phyloP scores from a whole-genome alignment of 2,797 vertebrate genomes.

The Amazona finschi region DNA sequence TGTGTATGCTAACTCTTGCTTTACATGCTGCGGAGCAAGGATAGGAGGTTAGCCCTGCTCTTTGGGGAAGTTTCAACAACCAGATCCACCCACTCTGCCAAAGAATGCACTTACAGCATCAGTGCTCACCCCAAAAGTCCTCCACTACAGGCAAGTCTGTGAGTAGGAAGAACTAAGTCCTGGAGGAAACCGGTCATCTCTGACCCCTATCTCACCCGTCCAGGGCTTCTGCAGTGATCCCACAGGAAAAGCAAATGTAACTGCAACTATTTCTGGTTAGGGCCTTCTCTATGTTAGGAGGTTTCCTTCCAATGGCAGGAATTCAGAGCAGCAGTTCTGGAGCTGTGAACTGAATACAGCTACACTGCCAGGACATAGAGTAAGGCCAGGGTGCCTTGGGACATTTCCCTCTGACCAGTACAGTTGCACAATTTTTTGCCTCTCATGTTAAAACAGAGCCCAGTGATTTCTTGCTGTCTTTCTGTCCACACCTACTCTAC shows the following conservation, averaged over 20 bases:
- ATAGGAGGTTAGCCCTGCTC: not conserved
- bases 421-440: not conserved
- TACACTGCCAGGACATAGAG: not conserved
- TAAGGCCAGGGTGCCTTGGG: not conserved
- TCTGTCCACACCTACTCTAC: not conserved
- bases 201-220: not conserved
- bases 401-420: not conserved
- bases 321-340: not conserved
- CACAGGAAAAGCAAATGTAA: not conserved
- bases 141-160: accelerated
- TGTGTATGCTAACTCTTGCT: not conserved
- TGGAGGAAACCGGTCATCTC: not conserved
- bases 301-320: not conserved
- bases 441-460: not conserved
- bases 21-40: not conserved
- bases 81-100: not conserved
- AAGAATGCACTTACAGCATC: not conserved
- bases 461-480: not conserved
- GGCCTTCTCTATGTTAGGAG: not conserved
- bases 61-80: not conserved
- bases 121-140: not conserved
- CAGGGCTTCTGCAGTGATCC: not conserved
- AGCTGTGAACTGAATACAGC: not conserved
- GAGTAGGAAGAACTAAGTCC: not conserved
- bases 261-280: not conserved